Conservation (phyloP, 1,140 invertebrate species). For the Pogonus chalceus region DNA sequence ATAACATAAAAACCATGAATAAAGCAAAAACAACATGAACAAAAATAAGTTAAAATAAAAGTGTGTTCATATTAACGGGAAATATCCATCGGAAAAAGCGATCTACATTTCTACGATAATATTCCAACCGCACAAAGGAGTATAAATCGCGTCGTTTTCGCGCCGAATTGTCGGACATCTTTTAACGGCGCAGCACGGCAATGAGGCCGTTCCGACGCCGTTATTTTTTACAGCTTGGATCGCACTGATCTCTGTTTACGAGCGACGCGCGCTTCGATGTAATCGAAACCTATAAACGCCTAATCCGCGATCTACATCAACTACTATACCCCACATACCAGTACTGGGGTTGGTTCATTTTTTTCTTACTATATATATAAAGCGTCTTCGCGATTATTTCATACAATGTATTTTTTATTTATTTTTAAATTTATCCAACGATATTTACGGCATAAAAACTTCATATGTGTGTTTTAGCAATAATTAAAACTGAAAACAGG, state of each 20-base stretch:
- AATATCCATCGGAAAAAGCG: not conserved
- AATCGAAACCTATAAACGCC: not conserved
- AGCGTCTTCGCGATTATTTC: too few relatives aligned
- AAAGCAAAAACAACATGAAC: too few relatives aligned
- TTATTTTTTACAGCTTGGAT: constrained; percentile 5
- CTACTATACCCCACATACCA: too few relatives aligned
- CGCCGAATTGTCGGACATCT: not conserved
- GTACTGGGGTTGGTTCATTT: too few relatives aligned
- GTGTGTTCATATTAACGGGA: not conserved
- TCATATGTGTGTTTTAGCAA: too few relatives aligned
- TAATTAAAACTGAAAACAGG: too few relatives aligned
- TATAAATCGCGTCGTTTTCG: not conserved
- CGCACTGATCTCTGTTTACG: constrained; percentile 1
- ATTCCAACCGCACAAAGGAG: not conserved
- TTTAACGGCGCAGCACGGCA: not conserved
- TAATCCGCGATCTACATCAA: constrained; percentile 4
- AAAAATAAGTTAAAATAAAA: not conserved
- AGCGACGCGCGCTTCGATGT: not conserved
- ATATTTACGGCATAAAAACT: too few relatives aligned
- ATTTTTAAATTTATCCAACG: too few relatives aligned
- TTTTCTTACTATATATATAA: too few relatives aligned
- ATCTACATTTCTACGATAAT: not conserved
- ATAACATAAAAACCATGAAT: too few relatives aligned
- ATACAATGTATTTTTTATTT: too few relatives aligned
- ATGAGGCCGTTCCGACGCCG: not conserved